Evolutionary conservation across 2,888 invertebrate species (phyloP), one percentile per base, ranked within the genome.

Genomic region (Pimpla rufipes): DNA sequence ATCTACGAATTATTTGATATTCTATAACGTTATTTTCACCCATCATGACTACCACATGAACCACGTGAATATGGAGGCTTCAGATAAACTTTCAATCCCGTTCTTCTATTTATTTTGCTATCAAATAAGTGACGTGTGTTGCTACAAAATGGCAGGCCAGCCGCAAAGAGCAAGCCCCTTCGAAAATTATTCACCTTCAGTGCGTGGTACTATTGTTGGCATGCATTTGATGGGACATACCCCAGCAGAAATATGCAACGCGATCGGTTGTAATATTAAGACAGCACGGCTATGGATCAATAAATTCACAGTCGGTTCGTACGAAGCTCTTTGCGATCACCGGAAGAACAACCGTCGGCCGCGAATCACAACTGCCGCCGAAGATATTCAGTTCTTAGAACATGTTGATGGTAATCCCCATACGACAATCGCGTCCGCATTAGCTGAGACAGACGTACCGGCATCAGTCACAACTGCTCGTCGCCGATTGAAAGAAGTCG

Each of bases 321-420:
- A 21, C 18, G 42, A 42, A 0, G 42, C 21, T 13, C 13, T 42
- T 0, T 23, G 47, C 8, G 66, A 67, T 47, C 66, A 67, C 7
- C n/a, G 66, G 1, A 67, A 67, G 10, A 67, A 67, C 7, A 67
- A 67, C 29, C 8, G 4, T 5, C 13, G 66, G 29, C 66, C 66
- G 6, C 21, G n/a, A 16, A 13, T 29, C 2, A 67, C 66, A 7
- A 47, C 47, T 47, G 45, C 66, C 5, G 66, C 21, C 6, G 23
- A 67, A 29, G 47, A 67, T 6, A 13, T 47, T 13, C n/a, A 47
- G n/a, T 2, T 67, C 5, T 3, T 47, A 6, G 4, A 47, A n/a
- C 13, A n/a, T 16, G 29, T 47, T 11, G 66, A 67, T 2, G 47
- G 10, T 21, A 11, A 67, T 10, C 66, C 66, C 1, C 47, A 47